phyloP scores from a whole-genome alignment of 1,140 invertebrate species.

The Orius laevigatus region DNA sequence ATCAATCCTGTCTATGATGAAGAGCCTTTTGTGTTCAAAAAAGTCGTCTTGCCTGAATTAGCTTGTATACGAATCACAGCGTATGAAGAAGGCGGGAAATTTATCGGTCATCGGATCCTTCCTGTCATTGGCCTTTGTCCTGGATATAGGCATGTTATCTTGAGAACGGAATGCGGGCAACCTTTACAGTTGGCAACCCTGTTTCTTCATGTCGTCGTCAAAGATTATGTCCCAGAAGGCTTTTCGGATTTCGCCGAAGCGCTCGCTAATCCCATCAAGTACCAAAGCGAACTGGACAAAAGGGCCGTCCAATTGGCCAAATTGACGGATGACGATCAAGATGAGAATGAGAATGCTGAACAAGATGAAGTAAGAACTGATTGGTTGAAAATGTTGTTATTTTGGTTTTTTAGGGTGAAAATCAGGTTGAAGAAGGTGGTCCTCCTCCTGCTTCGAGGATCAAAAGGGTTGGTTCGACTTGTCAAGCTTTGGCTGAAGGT shows the following conservation, averaged over 20 bases:
- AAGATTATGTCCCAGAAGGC: slow-evolving; percentile 94
- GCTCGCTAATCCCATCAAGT: slow-evolving; percentile 92
- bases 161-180: slow-evolving; percentile 87
- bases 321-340: slow-evolving; percentile 43
- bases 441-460: slow-evolving; percentile 19
- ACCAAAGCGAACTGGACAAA: slow-evolving; percentile 86
- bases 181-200: slow-evolving; percentile 75
- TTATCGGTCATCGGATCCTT: slow-evolving; percentile 90
- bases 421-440: not conserved
- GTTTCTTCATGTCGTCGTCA: slow-evolving; percentile 84
- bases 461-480: slow-evolving; percentile 9
- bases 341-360: no score
- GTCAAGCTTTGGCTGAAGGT: slow-evolving; percentile 2
- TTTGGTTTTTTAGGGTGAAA: not conserved
- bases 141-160: slow-evolving; percentile 74
- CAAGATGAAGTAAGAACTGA: not conserved
- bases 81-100: slow-evolving; percentile 86
- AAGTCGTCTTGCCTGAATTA: slow-evolving; percentile 94
- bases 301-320: slow-evolving; percentile 77
- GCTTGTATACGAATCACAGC: slow-evolving; percentile 89
- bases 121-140: slow-evolving; percentile 92
- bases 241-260: slow-evolving; percentile 89
- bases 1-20: slow-evolving; percentile 90
- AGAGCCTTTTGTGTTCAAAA: slow-evolving; percentile 95
- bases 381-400: not conserved